Conservation (phyloP, 2,888 invertebrate genomes). For the Caenorhabditis sp. region DNA sequence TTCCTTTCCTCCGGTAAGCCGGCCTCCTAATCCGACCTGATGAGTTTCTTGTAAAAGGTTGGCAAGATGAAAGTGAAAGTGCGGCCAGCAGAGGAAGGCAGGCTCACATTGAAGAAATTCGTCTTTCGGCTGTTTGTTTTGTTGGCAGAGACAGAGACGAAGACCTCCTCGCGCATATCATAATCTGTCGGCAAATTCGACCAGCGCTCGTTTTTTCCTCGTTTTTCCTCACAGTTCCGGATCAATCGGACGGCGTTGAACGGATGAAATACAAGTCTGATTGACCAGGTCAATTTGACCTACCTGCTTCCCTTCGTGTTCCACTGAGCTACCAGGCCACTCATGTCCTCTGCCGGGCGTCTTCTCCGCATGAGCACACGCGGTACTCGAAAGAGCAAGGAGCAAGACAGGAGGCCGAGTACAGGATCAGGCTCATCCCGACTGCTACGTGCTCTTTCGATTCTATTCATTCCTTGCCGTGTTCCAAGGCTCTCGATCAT, state of each 20-base stretch:
- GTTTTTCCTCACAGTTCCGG: slow-evolving; percentile 23
- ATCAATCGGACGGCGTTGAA: not conserved
- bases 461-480: not conserved
- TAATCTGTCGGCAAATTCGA: slow-evolving; percentile 57
- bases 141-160: slow-evolving; percentile 43
- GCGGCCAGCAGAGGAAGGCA: slow-evolving; percentile 6
- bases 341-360: slow-evolving; percentile 1
- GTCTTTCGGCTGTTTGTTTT: slow-evolving; percentile 32
- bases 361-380: slow-evolving; percentile 43
- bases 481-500: not conserved
- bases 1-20: slow-evolving; percentile 44
- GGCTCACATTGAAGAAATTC: slow-evolving; percentile 27
- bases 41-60: slow-evolving; percentile 54
- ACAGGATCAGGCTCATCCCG: slow-evolving; percentile 30
- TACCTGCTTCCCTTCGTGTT: slow-evolving; percentile 13
- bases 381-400: slow-evolving; percentile 56
- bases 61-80: slow-evolving; percentile 44
- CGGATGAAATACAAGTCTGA: too few relatives aligned
- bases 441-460: slow-evolving; percentile 11
- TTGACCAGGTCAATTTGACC: slow-evolving; percentile 11
- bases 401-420: slow-evolving; percentile 50
- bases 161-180: slow-evolving; percentile 47
- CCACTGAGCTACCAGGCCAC: slow-evolving; percentile 25
- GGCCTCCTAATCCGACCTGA: slow-evolving; percentile 48
- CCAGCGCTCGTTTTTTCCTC: slow-evolving; percentile 1